These are phyloP conservation scores for Aporrectodea caliginosa DNA, from an alignment of 1,140 invertebrate species.

Conservation along the genomic window DNA sequence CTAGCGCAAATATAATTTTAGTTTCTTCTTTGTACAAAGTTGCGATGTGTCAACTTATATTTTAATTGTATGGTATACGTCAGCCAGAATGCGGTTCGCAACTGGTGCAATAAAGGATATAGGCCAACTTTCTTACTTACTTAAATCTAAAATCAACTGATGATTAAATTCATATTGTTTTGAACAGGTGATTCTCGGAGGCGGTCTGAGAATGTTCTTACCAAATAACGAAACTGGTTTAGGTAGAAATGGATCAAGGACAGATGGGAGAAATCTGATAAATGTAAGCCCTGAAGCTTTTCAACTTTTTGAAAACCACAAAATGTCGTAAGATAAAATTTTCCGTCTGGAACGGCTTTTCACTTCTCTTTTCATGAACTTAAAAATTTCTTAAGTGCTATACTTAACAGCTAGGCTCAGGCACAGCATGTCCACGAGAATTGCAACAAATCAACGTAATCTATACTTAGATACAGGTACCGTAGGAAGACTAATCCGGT, in stretches of 20 bases:
- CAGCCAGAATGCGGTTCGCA: too few relatives aligned
- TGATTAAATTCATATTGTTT: too few relatives aligned
- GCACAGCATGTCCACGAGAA: background rate
- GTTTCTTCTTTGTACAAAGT: too few relatives aligned
- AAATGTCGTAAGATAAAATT: background rate
- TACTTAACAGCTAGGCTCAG: background rate
- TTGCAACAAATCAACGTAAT: background rate
- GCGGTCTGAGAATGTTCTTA: constrained; percentile 14
- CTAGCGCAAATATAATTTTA: too few relatives aligned
- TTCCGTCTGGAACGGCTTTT: background rate
- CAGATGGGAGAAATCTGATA: constrained; percentile 38
- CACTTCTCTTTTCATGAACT: background rate
- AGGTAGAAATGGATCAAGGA: constrained; percentile 32
- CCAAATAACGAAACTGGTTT: constrained; percentile 14
- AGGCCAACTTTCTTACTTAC: too few relatives aligned
- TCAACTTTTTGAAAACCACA: background rate
- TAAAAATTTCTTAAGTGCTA: background rate
- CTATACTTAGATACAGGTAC: too few relatives aligned
- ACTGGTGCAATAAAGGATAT: too few relatives aligned
- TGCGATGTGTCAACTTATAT: too few relatives aligned
- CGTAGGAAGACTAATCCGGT: too few relatives aligned
- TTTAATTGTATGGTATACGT: too few relatives aligned
- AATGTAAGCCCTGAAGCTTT: background rate
- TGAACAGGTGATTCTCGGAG: constrained; percentile 28
- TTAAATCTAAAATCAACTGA: too few relatives aligned